phyloP scores from a whole-genome alignment of 2,113 vertebrate genomes.

The Catharus minimus region DNA sequence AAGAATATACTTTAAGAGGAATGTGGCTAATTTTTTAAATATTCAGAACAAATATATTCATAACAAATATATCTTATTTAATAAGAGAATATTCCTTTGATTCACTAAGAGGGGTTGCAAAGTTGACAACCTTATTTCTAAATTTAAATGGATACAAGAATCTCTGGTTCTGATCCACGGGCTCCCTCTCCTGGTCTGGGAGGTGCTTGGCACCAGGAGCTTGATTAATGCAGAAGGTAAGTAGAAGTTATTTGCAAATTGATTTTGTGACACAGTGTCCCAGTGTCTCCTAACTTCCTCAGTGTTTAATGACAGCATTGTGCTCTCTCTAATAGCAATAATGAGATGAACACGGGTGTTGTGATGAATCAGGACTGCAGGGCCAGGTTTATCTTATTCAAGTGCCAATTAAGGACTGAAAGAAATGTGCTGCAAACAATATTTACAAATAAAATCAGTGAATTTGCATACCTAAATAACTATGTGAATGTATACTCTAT shows the following conservation, averaged over 20 bases:
- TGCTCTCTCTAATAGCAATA: not conserved
- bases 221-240: not conserved
- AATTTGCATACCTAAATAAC: not conserved
- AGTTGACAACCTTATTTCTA: not conserved
- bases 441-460: not conserved
- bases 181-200: slow-evolving; percentile 55
- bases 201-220: not conserved
- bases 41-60: not conserved
- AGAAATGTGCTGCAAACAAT: not conserved
- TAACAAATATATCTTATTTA: not conserved
- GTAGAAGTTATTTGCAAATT: not conserved
- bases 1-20: not conserved
- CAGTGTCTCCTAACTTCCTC: not conserved
- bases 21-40: not conserved
- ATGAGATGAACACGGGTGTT: not conserved
- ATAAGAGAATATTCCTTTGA: not conserved
- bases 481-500: accelerated
- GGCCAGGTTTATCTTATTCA: not conserved
- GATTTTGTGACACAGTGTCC: not conserved
- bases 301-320: not conserved
- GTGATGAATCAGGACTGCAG: not conserved
- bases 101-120: not conserved
- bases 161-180: slow-evolving; percentile 14
- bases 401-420: not conserved
- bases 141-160: not conserved